Evolutionary conservation across 92 coral and sea anemone species (phyloP), one percentile per base, ranked within the genome.

Genomic region (Ricordea florida): DNA sequence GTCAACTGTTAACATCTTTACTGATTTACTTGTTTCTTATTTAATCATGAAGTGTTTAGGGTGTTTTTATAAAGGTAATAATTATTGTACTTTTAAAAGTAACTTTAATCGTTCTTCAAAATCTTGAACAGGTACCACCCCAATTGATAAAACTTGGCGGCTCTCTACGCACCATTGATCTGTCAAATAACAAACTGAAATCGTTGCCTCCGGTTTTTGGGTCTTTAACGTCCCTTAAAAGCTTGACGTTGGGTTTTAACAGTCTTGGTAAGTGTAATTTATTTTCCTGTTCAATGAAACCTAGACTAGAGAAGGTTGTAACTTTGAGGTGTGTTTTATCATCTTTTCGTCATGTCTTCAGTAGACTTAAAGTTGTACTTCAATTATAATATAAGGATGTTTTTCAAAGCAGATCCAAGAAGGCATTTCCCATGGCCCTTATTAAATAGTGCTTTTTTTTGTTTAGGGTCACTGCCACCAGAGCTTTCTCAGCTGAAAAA

Each of bases 81-180:
- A 23, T 8, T 38, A 7, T 11, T 17, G 16, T 4, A 3, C 7
- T 20, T 62, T 21, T 10, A 49, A 15, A 35, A 0, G 23, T 1
- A 9, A 25, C 10, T 14, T 5, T 5, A 5, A 3, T 21, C 15
- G 36, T 41, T 30, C 9, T 23, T 22, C 6, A 61, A 20, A 3
- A 16, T 9, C 33, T 55, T 58, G 2, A 18, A 29, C 70, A 94
- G 98, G 80, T 94, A 9, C 98, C 98, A 23, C 74, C 89, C 14
- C 85, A 72, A 62, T 63, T 94, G 36, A 36, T 94, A 15, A 47
- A 69, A 6, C 86, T 94, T 28, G 93, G 97, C 10, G 49, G 65
- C 21, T 87, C 88, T 18, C 66, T 91, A 28, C 84, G 98, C 58
- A 94, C 98, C 24, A 31, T 94, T 83, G 98, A 94, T 64, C 87